Evolutionary conservation across 2,113 vertebrate species (phyloP).

Genomic region (Dissostichus mawsoni): DNA sequence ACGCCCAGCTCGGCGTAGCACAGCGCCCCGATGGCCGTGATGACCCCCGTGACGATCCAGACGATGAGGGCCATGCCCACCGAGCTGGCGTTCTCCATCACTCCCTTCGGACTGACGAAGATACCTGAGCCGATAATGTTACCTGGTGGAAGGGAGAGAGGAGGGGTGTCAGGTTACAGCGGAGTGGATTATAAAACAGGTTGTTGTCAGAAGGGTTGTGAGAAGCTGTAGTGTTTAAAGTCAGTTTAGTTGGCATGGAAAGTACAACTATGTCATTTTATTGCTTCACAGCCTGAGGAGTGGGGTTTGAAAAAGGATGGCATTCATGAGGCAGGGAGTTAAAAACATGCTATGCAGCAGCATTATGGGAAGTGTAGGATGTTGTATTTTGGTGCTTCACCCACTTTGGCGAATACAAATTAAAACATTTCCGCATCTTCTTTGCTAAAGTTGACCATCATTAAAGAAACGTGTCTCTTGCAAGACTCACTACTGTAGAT

Average conservation of each 20-base stretch:
- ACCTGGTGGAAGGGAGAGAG: slow-evolving; percentile 74
- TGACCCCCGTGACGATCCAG: slow-evolving; percentile 92
- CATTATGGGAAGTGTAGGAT: not conserved
- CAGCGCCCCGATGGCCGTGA: slow-evolving; percentile 92
- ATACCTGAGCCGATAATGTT: slow-evolving; percentile 96
- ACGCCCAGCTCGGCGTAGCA: slow-evolving; percentile 95
- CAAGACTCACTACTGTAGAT: not conserved
- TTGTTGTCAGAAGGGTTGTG: not conserved
- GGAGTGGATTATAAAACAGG: not conserved
- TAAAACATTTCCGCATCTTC: not conserved
- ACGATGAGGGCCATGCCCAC: slow-evolving; percentile 91
- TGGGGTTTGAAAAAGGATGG: not conserved
- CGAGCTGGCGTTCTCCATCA: slow-evolving; percentile 92
- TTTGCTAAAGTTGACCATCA: not conserved
- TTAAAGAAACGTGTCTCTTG: not conserved
- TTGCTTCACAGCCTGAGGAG: not conserved
- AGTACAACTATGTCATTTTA: not conserved
- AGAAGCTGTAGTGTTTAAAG: not conserved
- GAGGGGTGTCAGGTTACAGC: not conserved
- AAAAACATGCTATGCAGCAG: not conserved
- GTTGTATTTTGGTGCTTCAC: not conserved
- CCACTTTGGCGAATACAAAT: not conserved
- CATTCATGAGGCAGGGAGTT: not conserved
- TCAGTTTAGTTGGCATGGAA: not conserved
- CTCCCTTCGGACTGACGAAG: slow-evolving; percentile 94